Percentiles rank a stretch among this genome's conserved stretches.
Conservation (phyloP, 2,888 invertebrate species). For the Diplolepis rosae region DNA sequence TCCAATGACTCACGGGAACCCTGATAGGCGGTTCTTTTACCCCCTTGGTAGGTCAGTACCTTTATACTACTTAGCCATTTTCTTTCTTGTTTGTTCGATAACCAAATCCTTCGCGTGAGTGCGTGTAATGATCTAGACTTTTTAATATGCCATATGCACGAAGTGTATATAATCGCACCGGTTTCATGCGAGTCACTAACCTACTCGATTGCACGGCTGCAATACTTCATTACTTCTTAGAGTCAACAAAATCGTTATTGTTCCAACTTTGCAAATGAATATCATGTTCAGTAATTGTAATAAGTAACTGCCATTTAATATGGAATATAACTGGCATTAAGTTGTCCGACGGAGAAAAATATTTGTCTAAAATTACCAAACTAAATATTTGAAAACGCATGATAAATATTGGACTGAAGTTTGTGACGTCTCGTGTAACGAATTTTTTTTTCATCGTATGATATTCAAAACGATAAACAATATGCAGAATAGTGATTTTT, state of each 20-base stretch:
- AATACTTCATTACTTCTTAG: slow-evolving; percentile 2
- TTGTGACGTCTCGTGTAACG: no score
- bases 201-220: neutral
- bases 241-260: neutral
- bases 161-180: neutral
- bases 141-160: slow-evolving; percentile 13
- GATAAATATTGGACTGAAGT: no score
- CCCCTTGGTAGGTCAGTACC: slow-evolving; percentile 2
- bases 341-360: no score
- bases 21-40: neutral
- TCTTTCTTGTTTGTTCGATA: neutral
- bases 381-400: no score
- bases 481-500: no score
- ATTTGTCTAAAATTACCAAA: no score
- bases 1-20: neutral
- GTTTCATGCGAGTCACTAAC: slow-evolving; percentile 8
- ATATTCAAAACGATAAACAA: no score
- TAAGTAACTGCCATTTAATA: neutral
- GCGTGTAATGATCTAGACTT: slow-evolving; percentile 22
- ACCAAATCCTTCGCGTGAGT: slow-evolving; percentile 20
- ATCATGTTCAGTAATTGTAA: neutral
- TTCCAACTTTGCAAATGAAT: neutral
- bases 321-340: no score
- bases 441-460: no score
- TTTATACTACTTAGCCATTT: neutral